Percentiles rank a stretch among this genome's conserved stretches.
Conservation (phyloP, 2,797 vertebrate species). For the Pelobates cultripes region DNA sequence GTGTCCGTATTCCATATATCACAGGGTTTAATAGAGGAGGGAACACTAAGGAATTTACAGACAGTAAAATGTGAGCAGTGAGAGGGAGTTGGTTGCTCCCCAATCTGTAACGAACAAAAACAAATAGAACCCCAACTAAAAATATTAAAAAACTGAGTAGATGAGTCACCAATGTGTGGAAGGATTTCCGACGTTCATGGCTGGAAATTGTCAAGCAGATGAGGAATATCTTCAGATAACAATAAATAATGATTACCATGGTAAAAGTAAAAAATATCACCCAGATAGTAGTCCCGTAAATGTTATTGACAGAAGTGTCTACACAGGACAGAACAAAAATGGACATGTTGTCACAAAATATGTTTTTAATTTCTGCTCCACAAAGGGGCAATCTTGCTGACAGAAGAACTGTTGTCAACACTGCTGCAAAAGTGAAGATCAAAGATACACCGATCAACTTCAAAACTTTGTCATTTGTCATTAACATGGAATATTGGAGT, state of each 20-base stretch:
- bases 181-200: background rate
- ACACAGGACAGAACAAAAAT: conserved; percentile 26
- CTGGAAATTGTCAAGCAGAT: conserved; percentile 11
- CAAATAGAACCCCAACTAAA: background rate
- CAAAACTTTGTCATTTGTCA: conserved; percentile 8
- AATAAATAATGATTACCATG: background rate
- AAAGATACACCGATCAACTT: background rate
- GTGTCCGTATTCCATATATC: conserved; percentile 22
- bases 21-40: conserved; percentile 30
- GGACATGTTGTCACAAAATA: conserved; percentile 43
- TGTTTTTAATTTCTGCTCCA: conserved; percentile 27
- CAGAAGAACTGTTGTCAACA: background rate
- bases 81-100: background rate
- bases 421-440: background rate
- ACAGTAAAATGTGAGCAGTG: background rate
- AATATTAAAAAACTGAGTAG: conserved; percentile 23
- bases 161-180: conserved; percentile 22
- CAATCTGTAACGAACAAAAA: conserved; percentile 11
- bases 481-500: background rate
- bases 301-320: conserved; percentile 1
- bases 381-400: conserved; percentile 12
- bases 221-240: conserved; percentile 11
- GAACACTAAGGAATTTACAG: background rate
- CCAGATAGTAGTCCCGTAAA: background rate
- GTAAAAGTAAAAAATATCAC: background rate